These are phyloP conservation scores for Idaea aversata DNA, from an alignment of 2,888 invertebrate species.

Conservation along the genomic window DNA sequence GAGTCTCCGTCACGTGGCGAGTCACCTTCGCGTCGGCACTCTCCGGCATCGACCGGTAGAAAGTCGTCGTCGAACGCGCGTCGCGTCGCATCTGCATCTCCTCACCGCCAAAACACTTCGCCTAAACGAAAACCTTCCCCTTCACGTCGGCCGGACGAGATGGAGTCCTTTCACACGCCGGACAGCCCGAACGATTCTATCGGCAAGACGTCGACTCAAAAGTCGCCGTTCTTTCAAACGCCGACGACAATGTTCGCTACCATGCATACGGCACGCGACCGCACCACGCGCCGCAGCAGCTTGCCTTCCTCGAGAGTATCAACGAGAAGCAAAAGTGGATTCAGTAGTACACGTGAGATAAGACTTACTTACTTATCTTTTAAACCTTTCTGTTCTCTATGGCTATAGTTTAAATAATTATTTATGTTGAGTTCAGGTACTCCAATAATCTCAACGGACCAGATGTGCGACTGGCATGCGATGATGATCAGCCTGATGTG, in stretches of 20 bases:
- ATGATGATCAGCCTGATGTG: conserved; percentile 70
- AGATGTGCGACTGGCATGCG: conserved; percentile 68
- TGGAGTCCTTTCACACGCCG: conserved; percentile 28
- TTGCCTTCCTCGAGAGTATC: neutral
- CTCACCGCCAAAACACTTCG: conserved; percentile 6
- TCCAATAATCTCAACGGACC: conserved; percentile 56
- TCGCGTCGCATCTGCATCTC: conserved; percentile 9
- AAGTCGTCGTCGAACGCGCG: too few species aligned
- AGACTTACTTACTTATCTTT: too few species aligned
- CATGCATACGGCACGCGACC: conserved; percentile 14
- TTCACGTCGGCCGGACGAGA: neutral
- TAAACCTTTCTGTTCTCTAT: neutral
- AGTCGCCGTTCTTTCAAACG: conserved; percentile 28
- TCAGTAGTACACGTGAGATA: conserved; percentile 43
- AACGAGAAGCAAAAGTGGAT: conserved; percentile 27
- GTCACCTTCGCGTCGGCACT: neutral
- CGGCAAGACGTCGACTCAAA: neutral
- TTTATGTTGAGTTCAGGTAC: conserved; percentile 35
- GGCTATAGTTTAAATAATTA: neutral
- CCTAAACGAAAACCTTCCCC: neutral
- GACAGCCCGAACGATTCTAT: conserved; percentile 20
- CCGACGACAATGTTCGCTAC: conserved; percentile 38
- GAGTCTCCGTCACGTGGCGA: neutral
- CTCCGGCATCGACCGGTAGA: neutral
- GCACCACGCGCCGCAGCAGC: conserved; percentile 3